These are phyloP conservation scores for Gymnoscopelus microlampas DNA, from an alignment of 2,797 vertebrate genomes.

Conservation along the genomic window DNA sequence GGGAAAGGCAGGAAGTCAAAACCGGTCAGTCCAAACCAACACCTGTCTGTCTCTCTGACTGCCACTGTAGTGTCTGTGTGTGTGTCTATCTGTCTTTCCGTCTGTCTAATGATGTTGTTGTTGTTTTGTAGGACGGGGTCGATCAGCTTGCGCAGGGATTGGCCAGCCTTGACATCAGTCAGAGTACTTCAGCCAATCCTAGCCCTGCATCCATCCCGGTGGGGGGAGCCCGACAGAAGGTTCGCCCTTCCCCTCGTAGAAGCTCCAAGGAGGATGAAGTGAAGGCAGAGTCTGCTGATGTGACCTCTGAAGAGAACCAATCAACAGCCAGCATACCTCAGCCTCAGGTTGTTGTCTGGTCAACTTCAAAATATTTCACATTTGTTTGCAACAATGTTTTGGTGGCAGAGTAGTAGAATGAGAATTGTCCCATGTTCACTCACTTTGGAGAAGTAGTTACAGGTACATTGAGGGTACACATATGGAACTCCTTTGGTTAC, in stretches of 20 bases:
- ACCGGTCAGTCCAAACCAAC: slow-evolving; percentile 24
- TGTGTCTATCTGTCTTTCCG: slow-evolving; percentile 40
- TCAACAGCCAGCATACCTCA: slow-evolving; percentile 37
- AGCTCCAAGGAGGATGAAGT: slow-evolving; percentile 10
- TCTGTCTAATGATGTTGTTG: too few species aligned
- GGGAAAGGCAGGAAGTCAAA: slow-evolving; percentile 70
- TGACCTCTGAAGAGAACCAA: slow-evolving; percentile 38
- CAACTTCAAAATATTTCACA: too few species aligned
- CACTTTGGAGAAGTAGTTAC: too few species aligned
- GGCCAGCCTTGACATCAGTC: slow-evolving; percentile 70
- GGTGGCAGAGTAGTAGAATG: too few species aligned
- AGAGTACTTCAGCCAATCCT: slow-evolving; percentile 41
- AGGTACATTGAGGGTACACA: too few species aligned
- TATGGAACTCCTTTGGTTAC: too few species aligned
- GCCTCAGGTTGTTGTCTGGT: slow-evolving; percentile 24
- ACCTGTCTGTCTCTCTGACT: slow-evolving; percentile 5
- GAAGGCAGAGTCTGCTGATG: slow-evolving; percentile 25
- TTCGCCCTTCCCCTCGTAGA: slow-evolving; percentile 43
- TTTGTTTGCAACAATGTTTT: too few species aligned
- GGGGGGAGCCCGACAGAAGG: slow-evolving; percentile 72
- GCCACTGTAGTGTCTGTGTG: background rate
- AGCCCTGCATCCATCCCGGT: slow-evolving; percentile 48
- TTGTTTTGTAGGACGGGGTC: slow-evolving; percentile 31
- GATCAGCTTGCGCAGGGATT: slow-evolving; percentile 77
- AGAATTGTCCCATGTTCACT: too few species aligned